Percentiles rank a stretch among this genome's conserved stretches.
Conservation (phyloP, 1,140 invertebrate genomes). For the Telenomus remus region DNA sequence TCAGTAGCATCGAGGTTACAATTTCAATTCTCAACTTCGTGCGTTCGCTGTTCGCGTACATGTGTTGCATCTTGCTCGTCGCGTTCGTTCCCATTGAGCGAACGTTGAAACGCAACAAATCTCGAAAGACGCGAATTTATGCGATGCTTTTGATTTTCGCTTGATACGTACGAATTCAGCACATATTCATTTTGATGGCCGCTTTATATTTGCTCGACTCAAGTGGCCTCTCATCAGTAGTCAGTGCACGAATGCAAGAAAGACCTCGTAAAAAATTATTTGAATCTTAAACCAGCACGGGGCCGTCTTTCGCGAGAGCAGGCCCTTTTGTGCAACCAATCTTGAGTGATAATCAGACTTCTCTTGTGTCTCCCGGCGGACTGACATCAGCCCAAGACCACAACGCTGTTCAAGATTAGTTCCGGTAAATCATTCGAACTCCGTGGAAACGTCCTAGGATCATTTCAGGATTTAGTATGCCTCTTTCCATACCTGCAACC, state of each 20-base stretch:
- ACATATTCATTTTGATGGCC: constrained; percentile 53
- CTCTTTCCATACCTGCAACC: constrained; percentile 52
- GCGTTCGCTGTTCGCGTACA: constrained; percentile 27
- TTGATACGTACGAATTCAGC: constrained; percentile 54
- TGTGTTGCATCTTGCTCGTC: constrained; percentile 24
- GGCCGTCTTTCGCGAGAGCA: constrained; percentile 59
- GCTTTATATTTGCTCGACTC: constrained; percentile 46
- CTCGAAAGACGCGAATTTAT: constrained; percentile 52
- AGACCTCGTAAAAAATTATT: constrained; percentile 71
- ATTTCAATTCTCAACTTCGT: constrained; percentile 18
- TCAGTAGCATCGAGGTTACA: constrained; percentile 7
- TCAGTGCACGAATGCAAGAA: constrained; percentile 55
- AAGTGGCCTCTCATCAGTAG: constrained; percentile 58
- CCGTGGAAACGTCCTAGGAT: constrained; percentile 64
- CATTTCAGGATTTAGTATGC: constrained; percentile 66
- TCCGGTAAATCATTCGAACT: constrained; percentile 71
- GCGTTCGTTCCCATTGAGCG: constrained; percentile 23
- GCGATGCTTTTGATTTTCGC: constrained; percentile 52
- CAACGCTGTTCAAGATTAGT: constrained; percentile 68
- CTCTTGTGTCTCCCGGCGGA: constrained; percentile 65
- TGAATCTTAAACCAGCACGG: constrained; percentile 68
- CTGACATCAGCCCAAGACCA: constrained; percentile 36
- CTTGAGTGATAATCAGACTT: constrained; percentile 72
- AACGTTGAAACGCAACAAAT: constrained; percentile 38
- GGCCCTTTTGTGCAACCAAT: constrained; percentile 68